These are phyloP conservation scores for Apeira syringaria DNA, from an alignment of 2,888 invertebrate genomes.

Conservation along the genomic window DNA sequence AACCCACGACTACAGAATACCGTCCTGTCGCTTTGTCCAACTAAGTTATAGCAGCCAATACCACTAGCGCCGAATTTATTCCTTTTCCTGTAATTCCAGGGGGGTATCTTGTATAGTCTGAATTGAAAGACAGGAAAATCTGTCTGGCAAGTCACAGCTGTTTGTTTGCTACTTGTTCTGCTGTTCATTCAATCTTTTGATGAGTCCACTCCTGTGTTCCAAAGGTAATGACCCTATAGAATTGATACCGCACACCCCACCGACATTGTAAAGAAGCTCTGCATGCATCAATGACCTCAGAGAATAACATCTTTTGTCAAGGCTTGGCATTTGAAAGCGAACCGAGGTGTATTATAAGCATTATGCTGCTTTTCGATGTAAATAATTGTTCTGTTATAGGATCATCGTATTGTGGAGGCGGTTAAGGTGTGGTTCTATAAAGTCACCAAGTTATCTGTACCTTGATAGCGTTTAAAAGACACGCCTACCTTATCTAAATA, in stretches of 20 bases:
- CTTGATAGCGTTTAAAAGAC: constrained; percentile 3
- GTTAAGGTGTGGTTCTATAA: constrained; percentile 9
- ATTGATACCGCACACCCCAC: constrained; percentile 2
- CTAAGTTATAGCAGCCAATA: too few relatives aligned
- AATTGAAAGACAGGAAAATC: neutral
- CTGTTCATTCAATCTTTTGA: constrained; percentile 4
- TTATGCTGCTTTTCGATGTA: constrained; percentile 26
- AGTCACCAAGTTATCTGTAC: neutral
- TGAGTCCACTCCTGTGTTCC: constrained; percentile 12
- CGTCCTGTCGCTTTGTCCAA: too few relatives aligned
- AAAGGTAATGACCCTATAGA: constrained; percentile 19
- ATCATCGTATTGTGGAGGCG: constrained; percentile 24
- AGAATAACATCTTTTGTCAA: constrained; percentile 33
- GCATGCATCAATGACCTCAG: constrained; percentile 31
- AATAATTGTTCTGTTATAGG: constrained; percentile 21
- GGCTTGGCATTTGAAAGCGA: constrained; percentile 24
- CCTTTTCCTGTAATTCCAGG: too few relatives aligned
- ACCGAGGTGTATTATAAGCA: constrained; percentile 22
- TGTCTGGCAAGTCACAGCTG: neutral
- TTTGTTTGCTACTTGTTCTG: neutral
- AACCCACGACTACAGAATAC: too few relatives aligned
- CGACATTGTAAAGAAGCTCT: constrained; percentile 26
- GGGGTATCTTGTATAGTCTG: too few relatives aligned
- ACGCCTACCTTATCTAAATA: too few relatives aligned
- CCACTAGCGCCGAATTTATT: too few relatives aligned